Base-by-base conservation (phyloP, 2,113 vertebrate genomes). In the Cyprinodon brontotheroides region DNA sequence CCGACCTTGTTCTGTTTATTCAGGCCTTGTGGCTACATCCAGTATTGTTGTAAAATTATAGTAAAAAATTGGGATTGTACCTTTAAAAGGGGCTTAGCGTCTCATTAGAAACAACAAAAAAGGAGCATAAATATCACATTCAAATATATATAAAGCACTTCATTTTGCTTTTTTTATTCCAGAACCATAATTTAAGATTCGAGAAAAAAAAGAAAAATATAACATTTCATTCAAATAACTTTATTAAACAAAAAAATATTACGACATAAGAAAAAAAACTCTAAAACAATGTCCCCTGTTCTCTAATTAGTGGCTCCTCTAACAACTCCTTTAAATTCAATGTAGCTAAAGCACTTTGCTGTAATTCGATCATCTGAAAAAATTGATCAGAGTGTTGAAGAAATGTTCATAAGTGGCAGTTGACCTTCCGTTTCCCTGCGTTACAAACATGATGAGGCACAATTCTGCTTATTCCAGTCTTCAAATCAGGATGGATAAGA, bases 1-100 rank as follows among this genome's bases (percentile, higher is more conserved):
- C 75, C 8, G 68, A 76, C 63, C 75, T 66, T 1, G 5, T 72
- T 83, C 75, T 75, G 69, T 72, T 77, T 63, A 37, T 70, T 67
- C 68, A 45, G 57, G 20, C 61, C 66, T 68, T 3, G 17, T 3
- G 50, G 11, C 6, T 6, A 39, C 29, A 22, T 20, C 14, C 14
- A 20, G 3, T 37, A 74, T 50, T 76, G 70, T 65, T 12, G 22
- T 37, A 68, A 12, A 29, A 68, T 4, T 10, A 9, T 4, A 15
- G 47, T 37, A 1, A 65, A 45, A 53, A 41, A 41, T 9, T 41
- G 41, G 41, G 9, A 41, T 9, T 41, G 41, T 41, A 9, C 41
- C 41, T 9, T 41, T 41, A 6, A 41, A 41, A 9, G 41, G 4
- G 41, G 41, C 41, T 9, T 41, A 6, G 6, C 2, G 2, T 17